Conservation (phyloP, 2,888 invertebrate species). For the Eulithis testata region DNA sequence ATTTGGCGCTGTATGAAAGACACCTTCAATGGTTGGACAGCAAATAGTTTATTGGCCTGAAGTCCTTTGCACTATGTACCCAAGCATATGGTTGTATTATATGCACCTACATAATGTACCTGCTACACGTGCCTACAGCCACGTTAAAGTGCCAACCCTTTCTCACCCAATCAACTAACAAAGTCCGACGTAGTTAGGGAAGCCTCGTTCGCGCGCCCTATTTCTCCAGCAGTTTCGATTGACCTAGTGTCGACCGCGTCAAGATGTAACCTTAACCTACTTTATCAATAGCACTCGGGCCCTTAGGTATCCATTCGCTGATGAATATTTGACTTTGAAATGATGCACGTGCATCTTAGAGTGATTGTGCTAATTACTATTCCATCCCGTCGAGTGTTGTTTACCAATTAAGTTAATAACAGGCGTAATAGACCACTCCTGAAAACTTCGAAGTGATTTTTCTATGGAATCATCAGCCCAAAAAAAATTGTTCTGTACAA, state of each 20-base stretch:
- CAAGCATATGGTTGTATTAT: background rate
- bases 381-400: no score
- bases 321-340: background rate
- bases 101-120: background rate
- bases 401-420: no score
- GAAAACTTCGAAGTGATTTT: no score
- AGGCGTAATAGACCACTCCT: no score
- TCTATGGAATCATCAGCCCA: no score
- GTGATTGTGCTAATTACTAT: no score
- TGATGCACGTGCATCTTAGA: background rate
- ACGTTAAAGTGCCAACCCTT: background rate
- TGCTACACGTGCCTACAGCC: background rate
- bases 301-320: background rate
- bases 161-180: background rate
- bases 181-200: background rate
- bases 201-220: constrained; percentile 10
- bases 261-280: constrained; percentile 23
- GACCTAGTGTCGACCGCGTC: constrained; percentile 10
- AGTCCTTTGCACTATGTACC: background rate
- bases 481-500: no score
- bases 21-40: constrained; percentile 3
- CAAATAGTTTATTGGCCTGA: background rate
- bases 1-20: constrained; percentile 1
- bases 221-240: constrained; percentile 10
- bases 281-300: constrained; percentile 15